Conservation (phyloP, 2,113 vertebrate genomes). For the Pagrus major region DNA sequence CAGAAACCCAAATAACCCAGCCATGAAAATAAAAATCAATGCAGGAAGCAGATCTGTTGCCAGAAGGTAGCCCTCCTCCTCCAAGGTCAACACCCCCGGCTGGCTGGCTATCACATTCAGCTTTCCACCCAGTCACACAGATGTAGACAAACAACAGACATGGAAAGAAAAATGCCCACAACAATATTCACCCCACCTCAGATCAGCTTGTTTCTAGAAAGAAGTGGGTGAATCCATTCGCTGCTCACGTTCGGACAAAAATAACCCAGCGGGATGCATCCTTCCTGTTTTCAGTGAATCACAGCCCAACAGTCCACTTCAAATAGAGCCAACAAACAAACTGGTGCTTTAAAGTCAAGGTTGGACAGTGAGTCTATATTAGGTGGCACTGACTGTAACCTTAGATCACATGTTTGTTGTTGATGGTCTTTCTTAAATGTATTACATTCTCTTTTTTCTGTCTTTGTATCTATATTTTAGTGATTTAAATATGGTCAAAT, state of each 20-base stretch:
- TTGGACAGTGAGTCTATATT: background rate
- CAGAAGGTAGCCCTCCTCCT: slow-evolving; percentile 77
- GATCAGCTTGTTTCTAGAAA: slow-evolving; percentile 33
- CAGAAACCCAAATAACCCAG: slow-evolving; percentile 77
- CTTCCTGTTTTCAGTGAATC: background rate
- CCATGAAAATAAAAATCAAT: slow-evolving; percentile 84
- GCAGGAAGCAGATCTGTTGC: slow-evolving; percentile 80
- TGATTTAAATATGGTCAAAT: background rate
- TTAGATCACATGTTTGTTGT: background rate
- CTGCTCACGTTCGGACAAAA: slow-evolving; percentile 16
- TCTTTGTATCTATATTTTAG: background rate
- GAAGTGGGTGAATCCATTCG: slow-evolving; percentile 8
- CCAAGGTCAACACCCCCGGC: slow-evolving; percentile 76
- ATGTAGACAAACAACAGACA: slow-evolving; percentile 49
- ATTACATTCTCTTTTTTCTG: background rate
- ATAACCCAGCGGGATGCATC: slow-evolving; percentile 1
- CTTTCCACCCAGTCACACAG: slow-evolving; percentile 58
- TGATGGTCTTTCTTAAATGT: background rate
- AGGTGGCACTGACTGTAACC: background rate
- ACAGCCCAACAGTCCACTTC: slow-evolving; percentile 7
- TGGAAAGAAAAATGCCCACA: slow-evolving; percentile 28
- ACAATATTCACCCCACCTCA: slow-evolving; percentile 25
- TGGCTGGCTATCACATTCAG: slow-evolving; percentile 61
- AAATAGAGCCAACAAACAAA: background rate
- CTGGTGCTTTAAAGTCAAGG: background rate